Evolutionary conservation across 1,140 invertebrate species (phyloP).

Genomic region (Drosophila subobscura): DNA sequence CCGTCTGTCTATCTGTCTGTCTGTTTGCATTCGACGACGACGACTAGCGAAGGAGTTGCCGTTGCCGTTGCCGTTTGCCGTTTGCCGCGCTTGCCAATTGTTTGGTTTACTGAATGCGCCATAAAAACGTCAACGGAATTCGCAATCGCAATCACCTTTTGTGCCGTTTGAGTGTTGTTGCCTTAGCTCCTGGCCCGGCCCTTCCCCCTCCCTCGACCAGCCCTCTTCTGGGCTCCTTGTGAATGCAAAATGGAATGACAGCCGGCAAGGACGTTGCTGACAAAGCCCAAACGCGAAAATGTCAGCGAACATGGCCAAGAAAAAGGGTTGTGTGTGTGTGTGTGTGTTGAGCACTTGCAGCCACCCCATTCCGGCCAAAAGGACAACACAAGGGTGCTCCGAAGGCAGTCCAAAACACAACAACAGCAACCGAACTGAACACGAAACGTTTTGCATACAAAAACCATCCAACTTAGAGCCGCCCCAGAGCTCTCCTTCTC

Average conservation of each 20-base stretch:
- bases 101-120: conserved; percentile 78
- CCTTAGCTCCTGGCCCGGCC: conserved; percentile 4
- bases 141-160: conserved; percentile 80
- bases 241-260: conserved; percentile 78
- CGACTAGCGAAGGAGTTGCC: conserved; percentile 58
- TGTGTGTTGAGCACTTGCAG: conserved; percentile 53
- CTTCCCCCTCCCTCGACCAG: background rate
- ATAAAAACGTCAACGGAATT: conserved; percentile 82
- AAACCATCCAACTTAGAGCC: conserved; percentile 30
- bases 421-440: conserved; percentile 38
- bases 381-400: conserved; percentile 58
- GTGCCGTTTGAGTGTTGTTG: conserved; percentile 68
- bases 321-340: background rate
- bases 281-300: conserved; percentile 78
- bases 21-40: conserved; percentile 16
- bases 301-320: conserved; percentile 62
- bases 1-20: conserved; percentile 3
- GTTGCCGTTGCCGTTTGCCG: background rate
- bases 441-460: conserved; percentile 48
- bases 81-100: conserved; percentile 48
- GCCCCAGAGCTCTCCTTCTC: too few relatives aligned
- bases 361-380: conserved; percentile 46
- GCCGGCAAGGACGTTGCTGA: conserved; percentile 79
- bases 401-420: conserved; percentile 44
- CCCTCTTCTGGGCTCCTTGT: conserved; percentile 18